Evolutionary conservation across 2,888 invertebrate species (phyloP).

Genomic region (Spodoptera picta): DNA sequence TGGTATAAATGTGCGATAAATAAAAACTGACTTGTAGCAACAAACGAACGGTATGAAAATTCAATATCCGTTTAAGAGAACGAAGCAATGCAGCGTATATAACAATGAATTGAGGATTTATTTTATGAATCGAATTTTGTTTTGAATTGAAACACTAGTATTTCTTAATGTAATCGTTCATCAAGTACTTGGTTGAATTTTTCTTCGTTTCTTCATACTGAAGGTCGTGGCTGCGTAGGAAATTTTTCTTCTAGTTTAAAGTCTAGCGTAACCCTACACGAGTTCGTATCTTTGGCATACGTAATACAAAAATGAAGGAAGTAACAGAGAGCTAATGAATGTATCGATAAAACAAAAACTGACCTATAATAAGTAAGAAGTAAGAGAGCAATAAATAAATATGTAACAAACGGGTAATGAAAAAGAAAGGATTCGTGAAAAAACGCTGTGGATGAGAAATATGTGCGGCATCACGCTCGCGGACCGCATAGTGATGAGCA

Average conservation of each 20-base stretch:
- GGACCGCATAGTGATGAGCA: constrained; percentile 42
- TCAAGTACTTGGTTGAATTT: background rate
- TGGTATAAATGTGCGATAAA: constrained; percentile 77
- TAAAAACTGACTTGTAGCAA: constrained; percentile 77
- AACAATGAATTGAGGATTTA: constrained; percentile 74
- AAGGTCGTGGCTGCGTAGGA: too few relatives aligned
- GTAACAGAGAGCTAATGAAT: background rate
- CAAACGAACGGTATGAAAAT: constrained; percentile 85
- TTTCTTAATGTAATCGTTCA: constrained; percentile 1
- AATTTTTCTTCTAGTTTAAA: too few relatives aligned
- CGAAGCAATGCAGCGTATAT: constrained; percentile 73
- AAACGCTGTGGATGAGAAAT: constrained; percentile 36
- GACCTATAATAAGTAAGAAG: background rate
- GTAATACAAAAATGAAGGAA: too few relatives aligned
- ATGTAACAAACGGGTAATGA: constrained; percentile 40
- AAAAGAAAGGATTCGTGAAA: constrained; percentile 46
- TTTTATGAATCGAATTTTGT: constrained; percentile 57
- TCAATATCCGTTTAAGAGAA: constrained; percentile 82
- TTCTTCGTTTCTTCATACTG: too few relatives aligned
- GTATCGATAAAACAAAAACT: constrained; percentile 2
- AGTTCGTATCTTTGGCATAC: too few relatives aligned
- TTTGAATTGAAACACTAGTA: constrained; percentile 21
- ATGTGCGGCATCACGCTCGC: constrained; percentile 49
- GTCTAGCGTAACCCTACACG: too few relatives aligned
- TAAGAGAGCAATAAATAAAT: constrained; percentile 39